Percentiles rank a stretch among this genome's conserved stretches.
Conservation (phyloP, 1,140 invertebrate species). For the Armadillidium nasatum region DNA sequence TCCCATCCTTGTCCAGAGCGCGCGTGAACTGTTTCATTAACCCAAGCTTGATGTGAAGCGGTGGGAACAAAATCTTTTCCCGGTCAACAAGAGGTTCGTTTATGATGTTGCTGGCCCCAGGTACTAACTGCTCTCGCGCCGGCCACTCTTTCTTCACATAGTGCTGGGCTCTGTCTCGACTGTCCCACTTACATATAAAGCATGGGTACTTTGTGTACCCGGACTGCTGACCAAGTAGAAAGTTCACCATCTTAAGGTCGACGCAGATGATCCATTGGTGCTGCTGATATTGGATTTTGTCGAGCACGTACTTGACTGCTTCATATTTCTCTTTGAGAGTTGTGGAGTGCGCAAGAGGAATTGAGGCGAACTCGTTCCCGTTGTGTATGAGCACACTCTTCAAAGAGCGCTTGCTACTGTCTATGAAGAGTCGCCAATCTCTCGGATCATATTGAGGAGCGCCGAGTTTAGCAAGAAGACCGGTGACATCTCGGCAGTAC, state of each 20-base stretch:
- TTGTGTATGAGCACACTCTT: constrained; percentile 30
- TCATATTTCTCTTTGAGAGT: constrained; percentile 24
- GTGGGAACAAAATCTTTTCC: constrained; percentile 47
- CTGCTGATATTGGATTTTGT: constrained; percentile 38
- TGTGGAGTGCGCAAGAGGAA: constrained; percentile 32
- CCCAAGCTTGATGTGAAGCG: constrained; percentile 50
- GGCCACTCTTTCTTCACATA: constrained; percentile 38
- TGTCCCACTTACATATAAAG: constrained; percentile 39
- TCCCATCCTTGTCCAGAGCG: constrained; percentile 46
- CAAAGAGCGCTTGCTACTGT: constrained; percentile 22
- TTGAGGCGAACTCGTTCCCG: constrained; percentile 30
- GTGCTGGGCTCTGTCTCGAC: constrained; percentile 31
- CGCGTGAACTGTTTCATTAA: constrained; percentile 48
- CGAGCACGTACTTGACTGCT: constrained; percentile 27
- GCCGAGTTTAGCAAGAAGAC: constrained; percentile 26
- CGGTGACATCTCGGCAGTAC: constrained; percentile 16
- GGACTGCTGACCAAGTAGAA: constrained; percentile 49
- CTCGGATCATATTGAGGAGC: constrained; percentile 20
- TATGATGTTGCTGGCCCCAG: constrained; percentile 39
- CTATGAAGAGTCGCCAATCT: constrained; percentile 32
- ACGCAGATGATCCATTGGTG: constrained; percentile 33
- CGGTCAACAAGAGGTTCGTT: constrained; percentile 39
- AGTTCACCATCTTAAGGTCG: constrained; percentile 38
- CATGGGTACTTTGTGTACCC: constrained; percentile 50
- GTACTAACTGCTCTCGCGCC: constrained; percentile 30